Base-by-base conservation (phyloP, 2,888 invertebrate genomes). In the Pseudolycoriella hygida region DNA sequence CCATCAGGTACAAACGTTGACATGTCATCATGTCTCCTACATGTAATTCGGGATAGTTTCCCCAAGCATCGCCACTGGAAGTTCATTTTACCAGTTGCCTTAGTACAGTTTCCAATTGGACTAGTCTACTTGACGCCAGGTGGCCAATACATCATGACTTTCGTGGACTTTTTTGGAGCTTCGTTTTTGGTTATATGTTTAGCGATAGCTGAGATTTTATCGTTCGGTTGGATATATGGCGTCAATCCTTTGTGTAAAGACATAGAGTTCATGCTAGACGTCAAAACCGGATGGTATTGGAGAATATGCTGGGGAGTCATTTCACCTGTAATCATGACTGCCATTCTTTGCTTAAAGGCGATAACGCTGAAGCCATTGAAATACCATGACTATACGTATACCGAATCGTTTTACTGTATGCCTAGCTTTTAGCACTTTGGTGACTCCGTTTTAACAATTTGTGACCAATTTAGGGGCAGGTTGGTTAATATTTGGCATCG, bases 181-280 rank as follows among this genome's bases (percentile, higher is more conserved):
- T 76, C 86, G 0, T 77, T 84, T 57, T 72, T 86, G 47, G 78
- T 80, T 1, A 69, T 85, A 30, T 72, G 76, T 45, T 59, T 74
- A 47, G 77, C 74, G 34, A 75, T 78, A 32, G 62, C 71, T 43
- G 84, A 87, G 62, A 69, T 80, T 47, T 55, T 78, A 11, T 76
- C 78, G 6, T 65, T 87, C n/a, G 73, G 76, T 49, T 86, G 81
- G 78, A 71, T 85, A 44, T 86, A 86, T 55, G 82, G 84, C 73
- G 59, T 78, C 25, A 70, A 73, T 50, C 75, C 78, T 46, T 67
- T 82, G 48, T 73, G 79, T 53, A 66, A 70, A 43, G 88, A 89
- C 56, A 67, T 84, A 20, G 82, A 87, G 59, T 88, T 79, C 58
- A 88, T 88, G 88, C 62, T 83, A 53, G 74, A 76, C 17, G 69